Percentiles rank a stretch among this genome's conserved stretches.
Conservation (phyloP, 1,140 invertebrate species). For the Anastrepha ludens region DNA sequence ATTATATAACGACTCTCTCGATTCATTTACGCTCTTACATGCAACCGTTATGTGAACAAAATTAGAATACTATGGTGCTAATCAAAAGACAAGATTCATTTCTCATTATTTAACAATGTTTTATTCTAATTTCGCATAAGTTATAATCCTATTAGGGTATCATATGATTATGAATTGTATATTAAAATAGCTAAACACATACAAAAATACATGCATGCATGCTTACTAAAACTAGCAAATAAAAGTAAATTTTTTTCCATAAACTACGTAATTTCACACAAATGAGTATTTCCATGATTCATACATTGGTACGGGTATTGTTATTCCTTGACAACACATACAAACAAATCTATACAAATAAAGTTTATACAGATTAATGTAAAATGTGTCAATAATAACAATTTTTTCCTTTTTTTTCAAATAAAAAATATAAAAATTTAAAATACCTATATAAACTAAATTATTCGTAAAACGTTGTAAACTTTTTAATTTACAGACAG, state of each 20-base stretch:
- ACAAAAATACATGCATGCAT: neutral
- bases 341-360: neutral
- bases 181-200: constrained; percentile 33
- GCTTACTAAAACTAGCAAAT: constrained; percentile 7
- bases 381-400: constrained; percentile 59
- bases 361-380: neutral
- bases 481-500: constrained; percentile 7
- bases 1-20: too few relatives aligned
- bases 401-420: constrained; percentile 62
- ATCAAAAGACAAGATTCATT: neutral
- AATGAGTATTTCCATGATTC: constrained; percentile 58
- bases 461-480: neutral
- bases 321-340: constrained; percentile 54
- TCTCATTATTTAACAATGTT: constrained; percentile 3
- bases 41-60: too few relatives aligned
- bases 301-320: constrained; percentile 67
- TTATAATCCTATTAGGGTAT: constrained; percentile 6
- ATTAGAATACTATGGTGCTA: too few relatives aligned
- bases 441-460: constrained; percentile 10
- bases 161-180: neutral
- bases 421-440: neutral
- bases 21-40: too few relatives aligned
- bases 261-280: constrained; percentile 14
- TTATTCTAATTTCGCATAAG: constrained; percentile 31
- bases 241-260: neutral